Evolutionary conservation across 2,113 vertebrate species (phyloP), one percentile per base, ranked within the genome.

Genomic region (Isurus oxyrinchus): DNA sequence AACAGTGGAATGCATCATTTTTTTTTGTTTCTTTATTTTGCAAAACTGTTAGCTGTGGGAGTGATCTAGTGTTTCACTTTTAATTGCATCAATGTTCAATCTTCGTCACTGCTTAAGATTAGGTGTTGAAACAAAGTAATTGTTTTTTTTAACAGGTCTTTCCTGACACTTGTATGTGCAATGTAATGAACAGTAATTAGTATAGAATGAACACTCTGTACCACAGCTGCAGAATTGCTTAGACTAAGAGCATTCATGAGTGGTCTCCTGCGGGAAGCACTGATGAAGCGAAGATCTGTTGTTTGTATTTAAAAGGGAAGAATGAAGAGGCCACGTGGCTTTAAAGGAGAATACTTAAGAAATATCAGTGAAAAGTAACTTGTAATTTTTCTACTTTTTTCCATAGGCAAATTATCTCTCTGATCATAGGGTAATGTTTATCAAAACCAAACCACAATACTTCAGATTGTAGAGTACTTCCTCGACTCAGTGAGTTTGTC

Each of bases 261-360:
- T 96, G 2, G 0, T 96, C 96, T 86, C 97, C 96, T 0, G 53
- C 81, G 97, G 96, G 97, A 97, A 97, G 93, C 53, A 3, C 96
- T 96, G 96, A 96, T 49, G 97, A 96, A 97, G 31, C 11, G 72
- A 97, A 96, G 93, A 96, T 96, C 91, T 96, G 96, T 96, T 96
- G 97, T 96, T 97, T 97, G 72, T 97, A n/a, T 97, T 97, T 97
- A 97, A 97, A 96, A 97, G 97, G 96, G 97, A 72, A 95, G 5
- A 53, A 49, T 72, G 23, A n/a, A 95, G 63, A 95, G 66, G 44
- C 63, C 94, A 95, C 66, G 53, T 95, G 94, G 94, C 63, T 69
- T 95, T 69, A 69, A 95, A 95, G 66, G 44, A 69, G 40, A 53
- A 69, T 69, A 53, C 63, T 69, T 95, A 16, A 31, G 66, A 95